Percentiles rank a stretch among this genome's conserved stretches.
Conservation (phyloP, 1,140 invertebrate genomes). For the Holotrichia oblita region DNA sequence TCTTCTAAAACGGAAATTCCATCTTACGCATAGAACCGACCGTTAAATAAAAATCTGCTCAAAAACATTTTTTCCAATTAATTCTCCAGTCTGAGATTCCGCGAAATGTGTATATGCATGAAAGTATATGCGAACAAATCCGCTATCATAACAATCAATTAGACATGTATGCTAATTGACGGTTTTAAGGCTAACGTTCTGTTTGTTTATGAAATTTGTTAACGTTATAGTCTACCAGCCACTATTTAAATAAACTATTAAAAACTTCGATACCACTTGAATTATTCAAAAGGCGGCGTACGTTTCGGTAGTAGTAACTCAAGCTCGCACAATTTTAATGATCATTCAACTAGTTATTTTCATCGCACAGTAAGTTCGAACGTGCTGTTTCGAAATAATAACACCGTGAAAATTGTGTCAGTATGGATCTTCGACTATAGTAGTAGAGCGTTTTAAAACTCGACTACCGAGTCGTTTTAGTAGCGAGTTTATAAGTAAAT, state of each 20-base stretch:
- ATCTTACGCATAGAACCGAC: neutral
- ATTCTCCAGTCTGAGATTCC: neutral
- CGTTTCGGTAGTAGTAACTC: neutral
- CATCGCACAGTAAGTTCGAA: neutral
- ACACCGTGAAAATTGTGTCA: slow-evolving; percentile 7
- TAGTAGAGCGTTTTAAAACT: neutral
- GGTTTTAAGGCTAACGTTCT: slow-evolving; percentile 11
- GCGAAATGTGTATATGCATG: neutral
- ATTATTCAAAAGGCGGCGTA: neutral
- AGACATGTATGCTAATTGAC: neutral
- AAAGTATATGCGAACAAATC: neutral
- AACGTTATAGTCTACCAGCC: neutral
- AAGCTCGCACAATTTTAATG: neutral
- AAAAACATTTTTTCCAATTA: neutral
- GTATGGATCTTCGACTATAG: neutral
- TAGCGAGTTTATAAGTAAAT: neutral
- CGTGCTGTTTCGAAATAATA: neutral
- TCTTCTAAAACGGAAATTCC: neutral
- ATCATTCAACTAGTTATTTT: slow-evolving; percentile 17
- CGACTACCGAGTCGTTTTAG: neutral
- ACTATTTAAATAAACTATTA: slow-evolving; percentile 11
- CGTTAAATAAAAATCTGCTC: neutral
- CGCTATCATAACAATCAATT: neutral
- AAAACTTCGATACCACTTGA: neutral
- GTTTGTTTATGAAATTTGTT: neutral